Evolutionary conservation across 2,113 vertebrate species (phyloP).

Genomic region (Galbula dea): DNA sequence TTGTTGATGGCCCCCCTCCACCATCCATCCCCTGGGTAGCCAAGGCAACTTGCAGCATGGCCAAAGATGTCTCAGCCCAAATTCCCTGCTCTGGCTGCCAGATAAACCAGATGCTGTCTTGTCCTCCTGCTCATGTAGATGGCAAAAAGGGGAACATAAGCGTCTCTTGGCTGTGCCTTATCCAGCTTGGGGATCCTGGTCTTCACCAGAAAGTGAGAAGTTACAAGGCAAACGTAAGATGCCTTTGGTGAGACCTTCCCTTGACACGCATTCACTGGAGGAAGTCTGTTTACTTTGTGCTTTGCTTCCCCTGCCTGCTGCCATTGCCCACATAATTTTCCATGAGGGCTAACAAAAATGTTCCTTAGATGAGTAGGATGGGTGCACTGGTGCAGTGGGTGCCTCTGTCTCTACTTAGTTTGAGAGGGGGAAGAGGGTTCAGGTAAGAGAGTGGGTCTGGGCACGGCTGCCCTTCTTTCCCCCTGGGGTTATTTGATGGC

Average conservation of each 20-base stretch:
- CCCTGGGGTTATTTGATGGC: background rate
- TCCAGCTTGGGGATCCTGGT: background rate
- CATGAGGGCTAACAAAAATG: background rate
- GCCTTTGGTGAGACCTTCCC: background rate
- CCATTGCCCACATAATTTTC: background rate
- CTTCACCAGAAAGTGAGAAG: accelerated
- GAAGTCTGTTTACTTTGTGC: background rate
- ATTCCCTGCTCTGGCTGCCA: background rate
- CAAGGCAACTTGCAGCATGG: accelerated
- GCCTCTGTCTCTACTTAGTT: background rate
- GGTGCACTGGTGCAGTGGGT: accelerated
- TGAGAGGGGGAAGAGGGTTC: background rate
- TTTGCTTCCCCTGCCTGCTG: background rate
- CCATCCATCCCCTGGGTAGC: background rate
- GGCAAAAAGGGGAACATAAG: background rate
- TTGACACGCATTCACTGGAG: accelerated
- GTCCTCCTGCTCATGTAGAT: accelerated
- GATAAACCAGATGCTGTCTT: background rate
- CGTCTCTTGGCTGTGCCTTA: background rate
- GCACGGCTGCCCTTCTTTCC: accelerated
- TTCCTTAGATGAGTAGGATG: background rate
- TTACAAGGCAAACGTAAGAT: background rate
- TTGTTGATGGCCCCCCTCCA: background rate
- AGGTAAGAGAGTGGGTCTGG: background rate
- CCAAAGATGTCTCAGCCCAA: background rate